phyloP scores from a whole-genome alignment of 2,797 vertebrate genomes.

The Hirundo rustica region DNA sequence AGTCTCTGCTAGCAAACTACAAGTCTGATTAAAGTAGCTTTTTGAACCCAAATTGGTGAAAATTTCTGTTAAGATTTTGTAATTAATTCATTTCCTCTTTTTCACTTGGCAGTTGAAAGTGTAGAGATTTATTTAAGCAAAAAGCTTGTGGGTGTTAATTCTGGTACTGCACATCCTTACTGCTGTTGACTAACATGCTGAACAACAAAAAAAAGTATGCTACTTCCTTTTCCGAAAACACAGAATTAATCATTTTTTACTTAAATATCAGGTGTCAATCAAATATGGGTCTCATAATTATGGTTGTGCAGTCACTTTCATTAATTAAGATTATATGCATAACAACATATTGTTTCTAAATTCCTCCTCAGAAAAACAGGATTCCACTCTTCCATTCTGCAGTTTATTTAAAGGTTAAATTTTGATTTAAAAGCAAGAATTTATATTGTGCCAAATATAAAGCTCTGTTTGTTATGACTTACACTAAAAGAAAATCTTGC shows the following conservation, averaged over 20 bases:
- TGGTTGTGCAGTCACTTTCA: neutral
- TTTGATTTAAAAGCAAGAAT: neutral
- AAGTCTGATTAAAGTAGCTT: neutral
- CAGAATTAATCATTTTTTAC: constrained; percentile 17
- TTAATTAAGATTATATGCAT: constrained; percentile 11
- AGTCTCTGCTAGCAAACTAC: neutral
- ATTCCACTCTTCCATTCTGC: neutral
- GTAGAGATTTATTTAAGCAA: neutral
- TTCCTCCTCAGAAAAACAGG: neutral
- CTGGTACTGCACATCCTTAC: neutral
- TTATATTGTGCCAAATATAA: neutral
- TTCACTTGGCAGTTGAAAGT: neutral
- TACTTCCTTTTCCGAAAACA: neutral
- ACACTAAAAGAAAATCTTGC: neutral
- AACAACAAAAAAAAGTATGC: neutral
- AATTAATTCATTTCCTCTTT: neutral
- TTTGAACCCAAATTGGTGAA: neutral
- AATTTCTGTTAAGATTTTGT: neutral
- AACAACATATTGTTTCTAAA: constrained; percentile 24
- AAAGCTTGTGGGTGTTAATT: neutral
- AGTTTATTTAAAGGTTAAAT: constrained; percentile 23
- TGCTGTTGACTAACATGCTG: neutral
- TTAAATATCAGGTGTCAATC: constrained; percentile 46
- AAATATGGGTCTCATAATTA: neutral
- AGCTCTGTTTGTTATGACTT: constrained; percentile 39